phyloP scores from a whole-genome alignment of 2,113 vertebrate species.

The Proteles cristata region DNA sequence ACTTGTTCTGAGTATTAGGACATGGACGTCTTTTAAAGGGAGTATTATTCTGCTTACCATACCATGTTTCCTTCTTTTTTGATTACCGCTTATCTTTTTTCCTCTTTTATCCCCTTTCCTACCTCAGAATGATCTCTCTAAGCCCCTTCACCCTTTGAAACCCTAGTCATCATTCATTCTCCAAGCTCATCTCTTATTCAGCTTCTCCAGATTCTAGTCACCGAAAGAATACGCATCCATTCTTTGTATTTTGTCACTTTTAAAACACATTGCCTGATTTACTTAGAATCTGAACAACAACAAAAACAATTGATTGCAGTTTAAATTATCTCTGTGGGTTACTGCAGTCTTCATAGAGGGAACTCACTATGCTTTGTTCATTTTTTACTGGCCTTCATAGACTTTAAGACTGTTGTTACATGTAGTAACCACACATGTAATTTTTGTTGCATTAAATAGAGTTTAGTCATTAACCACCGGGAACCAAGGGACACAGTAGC shows the following conservation, averaged over 20 bases:
- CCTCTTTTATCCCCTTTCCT: not conserved
- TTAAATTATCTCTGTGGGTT: not conserved
- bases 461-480: constrained; percentile 20
- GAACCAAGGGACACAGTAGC: not conserved
- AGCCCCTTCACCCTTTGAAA: not conserved
- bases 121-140: not conserved
- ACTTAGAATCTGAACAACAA: not conserved
- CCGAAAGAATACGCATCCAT: not conserved
- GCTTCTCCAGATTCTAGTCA: not conserved
- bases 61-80: not conserved
- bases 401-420: not conserved
- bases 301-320: not conserved
- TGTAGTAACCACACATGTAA: not conserved
- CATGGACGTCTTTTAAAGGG: not conserved
- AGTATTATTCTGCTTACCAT: not conserved
- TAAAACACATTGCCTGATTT: not conserved
- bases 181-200: not conserved
- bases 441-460: constrained; percentile 12
- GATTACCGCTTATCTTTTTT: not conserved
- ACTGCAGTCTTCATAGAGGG: not conserved
- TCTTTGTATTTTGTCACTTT: not conserved
- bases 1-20: not conserved
- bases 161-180: not conserved
- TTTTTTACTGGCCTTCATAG: not conserved
- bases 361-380: not conserved